phyloP scores from a whole-genome alignment of 2,113 vertebrate genomes.

The Holacanthus passer region DNA sequence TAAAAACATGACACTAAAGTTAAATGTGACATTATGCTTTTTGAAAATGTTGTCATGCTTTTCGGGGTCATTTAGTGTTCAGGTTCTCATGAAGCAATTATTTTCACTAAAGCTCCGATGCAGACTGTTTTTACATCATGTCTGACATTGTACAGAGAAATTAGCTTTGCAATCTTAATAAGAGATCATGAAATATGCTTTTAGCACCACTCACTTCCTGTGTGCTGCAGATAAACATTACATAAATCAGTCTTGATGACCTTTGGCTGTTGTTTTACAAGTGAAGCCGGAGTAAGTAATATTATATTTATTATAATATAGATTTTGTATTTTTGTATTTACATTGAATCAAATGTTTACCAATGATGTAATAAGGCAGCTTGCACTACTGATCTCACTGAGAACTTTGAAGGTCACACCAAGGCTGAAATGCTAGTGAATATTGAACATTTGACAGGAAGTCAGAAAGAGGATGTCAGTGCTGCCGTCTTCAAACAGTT shows the following conservation, averaged over 20 bases:
- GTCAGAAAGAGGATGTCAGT: background rate
- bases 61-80: background rate
- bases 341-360: no score
- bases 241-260: background rate
- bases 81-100: background rate
- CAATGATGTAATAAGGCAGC: no score
- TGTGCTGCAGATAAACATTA: background rate
- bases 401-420: background rate
- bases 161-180: background rate
- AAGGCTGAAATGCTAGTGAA: background rate
- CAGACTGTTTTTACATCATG: background rate
- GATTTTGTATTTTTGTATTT: no score
- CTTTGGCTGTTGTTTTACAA: background rate
- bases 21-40: background rate
- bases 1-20: background rate
- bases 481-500: background rate
- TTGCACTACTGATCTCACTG: no score
- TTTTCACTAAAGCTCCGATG: conserved; percentile 1
- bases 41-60: background rate
- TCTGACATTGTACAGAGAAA: background rate
- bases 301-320: no score
- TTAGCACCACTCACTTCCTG: background rate
- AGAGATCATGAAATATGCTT: conserved; percentile 21
- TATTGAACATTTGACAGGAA: background rate
- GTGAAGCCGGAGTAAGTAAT: background rate